Conservation (phyloP, 2,113 vertebrate species). For the Cryptotis parvus region DNA sequence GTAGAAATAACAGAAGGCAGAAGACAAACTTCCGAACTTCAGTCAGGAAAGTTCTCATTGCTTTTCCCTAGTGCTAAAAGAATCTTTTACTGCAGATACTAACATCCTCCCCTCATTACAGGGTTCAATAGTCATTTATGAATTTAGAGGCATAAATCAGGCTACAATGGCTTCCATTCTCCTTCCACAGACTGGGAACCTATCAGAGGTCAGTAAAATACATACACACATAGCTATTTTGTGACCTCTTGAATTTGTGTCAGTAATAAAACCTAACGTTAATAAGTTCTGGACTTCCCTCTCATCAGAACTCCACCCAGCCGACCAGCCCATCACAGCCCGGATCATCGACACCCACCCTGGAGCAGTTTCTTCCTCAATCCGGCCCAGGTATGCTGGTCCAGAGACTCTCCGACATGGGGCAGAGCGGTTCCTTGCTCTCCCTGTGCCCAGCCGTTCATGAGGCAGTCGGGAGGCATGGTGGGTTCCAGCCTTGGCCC, state of each 20-base stretch:
- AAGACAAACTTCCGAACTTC: neutral
- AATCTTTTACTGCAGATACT: slow-evolving; percentile 6
- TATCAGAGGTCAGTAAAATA: slow-evolving; percentile 17
- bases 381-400: no score
- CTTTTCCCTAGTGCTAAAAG: neutral
- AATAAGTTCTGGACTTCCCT: no score
- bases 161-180: slow-evolving; percentile 5
- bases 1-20: neutral
- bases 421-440: no score
- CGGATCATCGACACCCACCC: no score
- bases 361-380: no score
- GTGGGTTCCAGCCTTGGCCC: no score
- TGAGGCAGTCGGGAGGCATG: no score
- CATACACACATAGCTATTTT: neutral
- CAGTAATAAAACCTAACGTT: slow-evolving; percentile 55
- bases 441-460: no score
- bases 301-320: no score
- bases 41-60: slow-evolving; percentile 28
- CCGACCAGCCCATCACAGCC: no score
- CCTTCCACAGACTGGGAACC: neutral
- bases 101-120: neutral
- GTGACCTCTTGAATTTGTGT: slow-evolving; percentile 10
- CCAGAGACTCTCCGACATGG: no score
- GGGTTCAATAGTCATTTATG: neutral
- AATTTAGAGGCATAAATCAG: neutral